These are phyloP conservation scores for Pristionchus entomophagus DNA, from an alignment of 2,888 invertebrate genomes.

Conservation along the genomic window DNA sequence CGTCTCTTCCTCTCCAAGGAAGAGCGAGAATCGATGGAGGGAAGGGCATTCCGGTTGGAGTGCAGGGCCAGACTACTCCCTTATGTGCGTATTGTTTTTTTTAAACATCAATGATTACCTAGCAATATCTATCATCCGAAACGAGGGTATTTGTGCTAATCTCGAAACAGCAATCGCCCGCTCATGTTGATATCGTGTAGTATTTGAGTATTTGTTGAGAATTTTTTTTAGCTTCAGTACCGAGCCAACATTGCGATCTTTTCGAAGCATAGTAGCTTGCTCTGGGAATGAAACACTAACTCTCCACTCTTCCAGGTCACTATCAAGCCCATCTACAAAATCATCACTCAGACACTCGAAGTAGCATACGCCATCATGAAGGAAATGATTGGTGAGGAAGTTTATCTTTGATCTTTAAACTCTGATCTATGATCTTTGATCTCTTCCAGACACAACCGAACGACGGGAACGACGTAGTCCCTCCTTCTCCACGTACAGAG, in stretches of 20 bases:
- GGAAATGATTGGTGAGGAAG: neutral
- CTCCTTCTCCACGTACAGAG: neutral
- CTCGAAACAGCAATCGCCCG: no score
- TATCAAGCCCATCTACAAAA: neutral
- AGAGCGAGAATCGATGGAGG: neutral
- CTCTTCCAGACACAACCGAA: neutral
- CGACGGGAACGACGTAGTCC: neutral
- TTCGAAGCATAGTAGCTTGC: no score
- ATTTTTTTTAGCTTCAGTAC: no score
- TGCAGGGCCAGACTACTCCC: slow-evolving; percentile 18
- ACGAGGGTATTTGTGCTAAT: no score
- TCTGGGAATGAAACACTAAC: no score
- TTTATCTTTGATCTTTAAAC: neutral
- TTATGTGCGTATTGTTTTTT: no score
- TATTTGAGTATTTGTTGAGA: no score
- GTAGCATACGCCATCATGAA: neutral
- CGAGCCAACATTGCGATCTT: no score
- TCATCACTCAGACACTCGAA: slow-evolving; percentile 9
- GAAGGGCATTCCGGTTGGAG: slow-evolving; percentile 22
- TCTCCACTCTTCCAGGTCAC: neutral
- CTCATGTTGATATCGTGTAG: no score
- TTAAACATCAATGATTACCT: no score
- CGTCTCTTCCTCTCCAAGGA: neutral
- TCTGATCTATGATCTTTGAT: neutral
- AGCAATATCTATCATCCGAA: no score